Evolutionary conservation across 2,888 invertebrate genomes (phyloP), one percentile per base, ranked within the genome.

Genomic region (Allolobophora icterica): DNA sequence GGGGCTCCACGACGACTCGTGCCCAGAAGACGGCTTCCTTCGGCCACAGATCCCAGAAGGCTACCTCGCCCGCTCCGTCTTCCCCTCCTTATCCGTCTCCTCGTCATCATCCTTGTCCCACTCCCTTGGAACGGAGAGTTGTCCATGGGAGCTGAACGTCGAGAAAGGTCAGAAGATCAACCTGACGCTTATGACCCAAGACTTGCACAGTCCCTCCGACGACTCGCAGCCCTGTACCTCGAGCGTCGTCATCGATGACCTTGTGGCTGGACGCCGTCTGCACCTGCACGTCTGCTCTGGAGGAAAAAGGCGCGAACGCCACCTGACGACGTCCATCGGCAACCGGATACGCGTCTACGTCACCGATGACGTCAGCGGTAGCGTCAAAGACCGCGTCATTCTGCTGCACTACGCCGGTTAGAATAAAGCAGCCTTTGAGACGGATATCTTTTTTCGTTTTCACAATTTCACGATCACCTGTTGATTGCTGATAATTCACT

Each of bases 111-210:
- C 89, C 21, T 33, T 30, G 42, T 42, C 45, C 35, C 42, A 38
- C 45, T 42, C 45, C 33, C 33, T 87, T 17, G 91, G 91, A 38
- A 52, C 89, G 30, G 89, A 52, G 42, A 45, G 40, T 13, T 91
- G 91, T 52, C 91, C 91, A 5, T 91, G 91, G 91, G 89, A 87
- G 33, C 19, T 91, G 35, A 91, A 34, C 87, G 91, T 89, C 52
- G 45, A 33, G 38, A 84, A 35, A 30, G 89, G 89, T 21, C 91
- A 91, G 89, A 91, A 52, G 87, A 52, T 91, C 87, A 89, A 91
- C 58, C 30, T 91, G 45, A 91, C 89, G 6, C 52, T 91, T 0
- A 42, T 89, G 33, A 89, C 45, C 21, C 87, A 87, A 6, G 87
- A 87, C 38, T 35, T 87, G 87, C 34, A 87, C 87, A 38, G 87